Conservation (phyloP, 1,140 invertebrate species). For the Fopius arisanus region DNA sequence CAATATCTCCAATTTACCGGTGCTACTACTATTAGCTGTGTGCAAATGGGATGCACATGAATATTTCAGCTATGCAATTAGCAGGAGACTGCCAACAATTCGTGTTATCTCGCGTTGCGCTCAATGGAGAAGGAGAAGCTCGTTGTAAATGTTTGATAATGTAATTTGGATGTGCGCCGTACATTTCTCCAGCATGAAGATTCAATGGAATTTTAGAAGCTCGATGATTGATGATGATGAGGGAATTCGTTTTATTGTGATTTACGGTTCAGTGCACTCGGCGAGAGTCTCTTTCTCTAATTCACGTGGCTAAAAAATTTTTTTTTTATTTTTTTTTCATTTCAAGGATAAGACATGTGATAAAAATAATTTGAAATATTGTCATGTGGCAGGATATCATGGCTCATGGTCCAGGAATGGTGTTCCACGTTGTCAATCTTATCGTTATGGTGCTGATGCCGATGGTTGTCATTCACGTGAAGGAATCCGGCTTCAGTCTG, state of each 20-base stretch:
- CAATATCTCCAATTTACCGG: not conserved
- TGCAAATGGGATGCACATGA: conserved; percentile 18
- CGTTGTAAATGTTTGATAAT: conserved; percentile 45
- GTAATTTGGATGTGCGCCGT: not conserved
- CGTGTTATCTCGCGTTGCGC: conserved; percentile 41
- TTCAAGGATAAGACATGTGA: too few species aligned
- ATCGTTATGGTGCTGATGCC: conserved; percentile 78
- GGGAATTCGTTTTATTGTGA: not conserved
- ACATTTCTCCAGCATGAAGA: not conserved
- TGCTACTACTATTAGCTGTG: not conserved
- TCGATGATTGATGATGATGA: not conserved
- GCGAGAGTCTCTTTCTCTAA: too few species aligned
- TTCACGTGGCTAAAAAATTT: too few species aligned
- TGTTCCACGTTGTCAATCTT: conserved; percentile 80
- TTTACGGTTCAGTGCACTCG: not conserved
- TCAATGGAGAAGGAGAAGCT: conserved; percentile 43
- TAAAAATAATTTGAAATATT: too few species aligned
- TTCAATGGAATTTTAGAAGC: not conserved
- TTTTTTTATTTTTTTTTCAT: conserved; percentile 32
- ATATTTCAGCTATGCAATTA: conserved; percentile 42
- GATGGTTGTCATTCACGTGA: conserved; percentile 79
- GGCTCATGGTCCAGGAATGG: conserved; percentile 72
- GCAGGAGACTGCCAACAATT: conserved; percentile 34
- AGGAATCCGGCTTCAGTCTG: conserved; percentile 79
- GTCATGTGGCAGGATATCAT: conserved; percentile 77